Evolutionary conservation across 1,140 invertebrate species (phyloP), one percentile per base, ranked within the genome.

Genomic region (Eupristina koningsbergeri): DNA sequence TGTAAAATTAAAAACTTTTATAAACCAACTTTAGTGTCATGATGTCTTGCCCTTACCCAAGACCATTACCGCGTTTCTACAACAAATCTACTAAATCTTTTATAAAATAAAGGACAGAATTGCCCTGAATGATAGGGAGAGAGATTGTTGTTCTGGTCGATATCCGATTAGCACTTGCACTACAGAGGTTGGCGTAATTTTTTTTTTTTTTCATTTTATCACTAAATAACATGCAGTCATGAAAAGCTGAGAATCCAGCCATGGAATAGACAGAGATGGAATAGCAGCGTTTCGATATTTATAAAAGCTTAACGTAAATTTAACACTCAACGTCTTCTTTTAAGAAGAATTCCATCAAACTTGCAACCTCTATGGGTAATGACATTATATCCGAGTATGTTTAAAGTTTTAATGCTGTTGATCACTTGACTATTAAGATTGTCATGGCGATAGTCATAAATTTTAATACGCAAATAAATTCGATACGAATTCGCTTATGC

Each of bases 91-190:
- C 31, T 58, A 39, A 71, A 58, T 80, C 67, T 73, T 73, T 80
- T 73, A 73, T 80, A 34, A 29, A 58, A 39, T 47, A 17, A 64
- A 67, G 3, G n/a, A 39, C 29, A 15, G 73, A 75, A 3, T 41
- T 53, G 36, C 3, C 22, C 22, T 13, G 1, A 58, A 13, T 39
- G 9, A n/a, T 0, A 13, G 31, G 26, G 31, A 36, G 11, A 63
- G 11, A 39, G 15, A 31, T 81, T 47, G 71, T 58, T 50, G 58
- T 75, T 74, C 71, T 39, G 71, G 31, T 81, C 67, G 36, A 81
- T 81, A 74, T 39, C 29, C 34, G 64, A 79, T 71, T 71, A 61
- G 41, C 2, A 19, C 41, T 53, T 39, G 17, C 50, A 31, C 26
- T 19, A 22, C 15, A 41, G n/a, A 50, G n/a, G 41, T 31, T 50